Conservation (phyloP, 2,113 vertebrate species). For the Stigmatopora nigra region DNA sequence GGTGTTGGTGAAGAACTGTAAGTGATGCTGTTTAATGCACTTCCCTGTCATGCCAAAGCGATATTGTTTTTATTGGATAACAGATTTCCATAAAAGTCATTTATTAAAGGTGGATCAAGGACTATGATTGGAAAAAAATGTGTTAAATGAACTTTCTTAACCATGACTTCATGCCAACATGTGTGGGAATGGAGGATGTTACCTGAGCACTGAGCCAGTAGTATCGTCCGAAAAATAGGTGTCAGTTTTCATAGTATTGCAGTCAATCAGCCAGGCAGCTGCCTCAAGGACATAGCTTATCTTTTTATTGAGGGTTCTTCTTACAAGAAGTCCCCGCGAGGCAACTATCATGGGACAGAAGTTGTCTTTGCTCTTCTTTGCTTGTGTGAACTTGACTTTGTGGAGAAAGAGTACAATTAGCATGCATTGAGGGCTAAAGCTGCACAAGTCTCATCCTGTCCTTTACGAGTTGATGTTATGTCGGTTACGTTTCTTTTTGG, state of each 20-base stretch:
- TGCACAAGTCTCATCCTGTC: conserved; percentile 34
- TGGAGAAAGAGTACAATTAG: conserved; percentile 34
- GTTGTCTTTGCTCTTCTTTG: conserved; percentile 29
- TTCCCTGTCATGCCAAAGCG: background rate
- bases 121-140: too few species aligned
- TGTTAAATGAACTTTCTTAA: background rate
- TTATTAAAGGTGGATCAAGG: too few species aligned
- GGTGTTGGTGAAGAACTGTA: conserved; percentile 3
- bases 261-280: conserved; percentile 25
- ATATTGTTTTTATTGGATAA: background rate
- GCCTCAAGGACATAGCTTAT: conserved; percentile 40
- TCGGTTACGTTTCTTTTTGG: conserved; percentile 23
- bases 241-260: conserved; percentile 37
- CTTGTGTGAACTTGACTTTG: conserved; percentile 63
- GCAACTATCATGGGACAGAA: conserved; percentile 20
- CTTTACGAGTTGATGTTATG: conserved; percentile 15
- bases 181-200: conserved; percentile 3
- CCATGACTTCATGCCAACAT: conserved; percentile 8
- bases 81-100: background rate
- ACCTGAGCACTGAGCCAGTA: background rate
- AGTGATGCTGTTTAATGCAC: background rate
- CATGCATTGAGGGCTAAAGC: conserved; percentile 40
- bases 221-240: conserved; percentile 38
- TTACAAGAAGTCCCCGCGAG: conserved; percentile 37
- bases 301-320: conserved; percentile 45